Evolutionary conservation across 2,113 vertebrate species (phyloP), one percentile per base, ranked within the genome.

Genomic region (Herpetotheres cachinnans): DNA sequence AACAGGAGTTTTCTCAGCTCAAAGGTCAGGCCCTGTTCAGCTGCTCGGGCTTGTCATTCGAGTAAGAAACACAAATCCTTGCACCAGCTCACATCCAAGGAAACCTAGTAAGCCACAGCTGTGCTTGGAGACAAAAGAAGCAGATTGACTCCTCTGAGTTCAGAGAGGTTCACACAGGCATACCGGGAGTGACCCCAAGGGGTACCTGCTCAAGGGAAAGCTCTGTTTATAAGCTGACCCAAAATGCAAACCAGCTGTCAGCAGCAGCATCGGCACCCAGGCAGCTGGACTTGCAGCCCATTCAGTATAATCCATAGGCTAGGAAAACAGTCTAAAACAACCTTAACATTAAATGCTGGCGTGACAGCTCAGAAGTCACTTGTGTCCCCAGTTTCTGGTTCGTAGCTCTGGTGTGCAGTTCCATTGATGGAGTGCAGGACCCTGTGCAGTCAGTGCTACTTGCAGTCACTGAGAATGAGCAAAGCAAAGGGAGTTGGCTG

Each of bases 391-490:
- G 72, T 11, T 36, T 18, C n/a, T 66, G 22, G 30, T 61, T 42
- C 3, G 7, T 13, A 25, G 59, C 47, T 86, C 42, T 24, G 54
- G 34, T 17, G 3, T 0, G 4, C 6, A 5, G 89, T 69, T 66
- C 13, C 22, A 36, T 14, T 20, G 70, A 13, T 3, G 21, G 36
- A 2, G 27, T 3, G 5, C 27, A 29, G 84, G 34, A 34, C 19
- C 1, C n/a, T 5, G 26, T 0, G 0, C 40, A 5, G 38, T 7
- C 36, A 7, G 40, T 42, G 69, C 76, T n/a, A 0, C 9, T 9
- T 36, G 50, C 65, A 16, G 42, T 20, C 30, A 1, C 26, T 11
- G 22, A 34, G 63, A 12, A 34, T 4, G 44, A 69, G 27, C 55
- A 40, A 16, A 92, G 55, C 61, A 5, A 9, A 25, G 38, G 72